Evolutionary conservation across 2,113 vertebrate species (phyloP), one percentile per base, ranked within the genome.

Genomic region (Polyodon spathula): DNA sequence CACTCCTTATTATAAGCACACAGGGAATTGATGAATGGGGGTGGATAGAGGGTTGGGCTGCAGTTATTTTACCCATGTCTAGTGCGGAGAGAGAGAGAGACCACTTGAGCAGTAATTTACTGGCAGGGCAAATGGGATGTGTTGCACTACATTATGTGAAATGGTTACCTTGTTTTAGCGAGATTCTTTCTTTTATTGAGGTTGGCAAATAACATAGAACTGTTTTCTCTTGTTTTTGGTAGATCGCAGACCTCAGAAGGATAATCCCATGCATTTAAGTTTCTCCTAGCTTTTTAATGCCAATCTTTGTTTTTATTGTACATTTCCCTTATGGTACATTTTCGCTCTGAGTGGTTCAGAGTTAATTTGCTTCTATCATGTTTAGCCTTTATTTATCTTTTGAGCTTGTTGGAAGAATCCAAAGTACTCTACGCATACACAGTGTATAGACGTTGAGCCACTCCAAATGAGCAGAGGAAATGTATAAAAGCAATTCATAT

Each of bases 101-200:
- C 27, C 14, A 40, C 59, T 62, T 11, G 52, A 54, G 42, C 55
- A 44, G 56, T 39, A 42, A 63, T 37, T 54, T 38, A 55, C 56
- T 8, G 17, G 17, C 56, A n/a, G 15, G 38, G 12, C 54, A 52
- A 60, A 37, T 7, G 53, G 58, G 58, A 62, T 15, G 50, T 17
- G 59, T 48, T 61, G 41, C 5, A 6, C 53, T 61, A 15, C 17
- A 59, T 63, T 59, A 62, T 6, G 44, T 56, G 40, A 48, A 40
- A 65, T 68, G 55, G 61, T 11, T 55, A 59, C 54, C 60, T 58
- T 51, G 37, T 61, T 61, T 65, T 69, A 58, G 44, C n/a, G 48
- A 63, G 64, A 64, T 37, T 39, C 55, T 52, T 43, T 67, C 40
- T 59, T 40, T 46, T 38, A 60, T 16, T 8, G 52, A 14, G 37